These are phyloP conservation scores for Stichopus chloronotus DNA, from an alignment of 35 echinoderm and acorn worm species.

Conservation along the genomic window DNA sequence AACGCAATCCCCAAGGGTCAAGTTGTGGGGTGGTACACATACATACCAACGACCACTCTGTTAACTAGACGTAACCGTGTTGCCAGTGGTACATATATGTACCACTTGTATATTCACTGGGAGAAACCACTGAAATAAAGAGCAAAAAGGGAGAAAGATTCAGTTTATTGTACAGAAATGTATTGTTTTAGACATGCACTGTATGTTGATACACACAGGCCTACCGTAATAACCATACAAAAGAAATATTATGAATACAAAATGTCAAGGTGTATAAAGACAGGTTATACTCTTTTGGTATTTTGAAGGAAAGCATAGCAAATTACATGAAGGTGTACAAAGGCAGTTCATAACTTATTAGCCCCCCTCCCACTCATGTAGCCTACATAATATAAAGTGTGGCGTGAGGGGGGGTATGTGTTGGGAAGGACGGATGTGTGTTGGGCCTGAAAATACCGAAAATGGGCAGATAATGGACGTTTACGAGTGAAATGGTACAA, in stretches of 20 bases:
- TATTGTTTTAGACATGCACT: conserved; percentile 1
- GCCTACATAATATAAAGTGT: too few relatives aligned
- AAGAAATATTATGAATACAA: too few relatives aligned
- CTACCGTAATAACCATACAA: conserved; percentile 4
- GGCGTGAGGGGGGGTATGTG: too few relatives aligned
- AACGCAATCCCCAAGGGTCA: conserved; percentile 21
- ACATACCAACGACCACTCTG: conserved; percentile 35
- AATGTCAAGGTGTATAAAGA: too few relatives aligned
- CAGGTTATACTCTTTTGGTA: too few relatives aligned
- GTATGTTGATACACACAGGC: conserved; percentile 24
- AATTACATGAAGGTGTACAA: too few relatives aligned
- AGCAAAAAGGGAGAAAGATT: conserved; percentile 29
- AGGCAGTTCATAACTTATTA: too few relatives aligned
- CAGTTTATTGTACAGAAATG: conserved; percentile 11
- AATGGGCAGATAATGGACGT: conserved; percentile 20
- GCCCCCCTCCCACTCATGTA: too few relatives aligned
- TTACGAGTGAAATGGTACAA: conserved; percentile 37
- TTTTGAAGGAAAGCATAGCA: too few relatives aligned
- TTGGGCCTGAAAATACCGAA: background rate
- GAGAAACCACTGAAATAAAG: conserved; percentile 48
- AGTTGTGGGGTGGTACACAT: conserved; percentile 38
- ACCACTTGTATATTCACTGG: conserved; percentile 17
- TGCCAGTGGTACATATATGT: conserved; percentile 41
- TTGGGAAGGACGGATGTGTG: conserved; percentile 15
- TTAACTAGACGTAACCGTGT: conserved; percentile 7